These are phyloP conservation scores for Cepaea nemoralis DNA, from an alignment of 1,140 invertebrate genomes.

Conservation along the genomic window DNA sequence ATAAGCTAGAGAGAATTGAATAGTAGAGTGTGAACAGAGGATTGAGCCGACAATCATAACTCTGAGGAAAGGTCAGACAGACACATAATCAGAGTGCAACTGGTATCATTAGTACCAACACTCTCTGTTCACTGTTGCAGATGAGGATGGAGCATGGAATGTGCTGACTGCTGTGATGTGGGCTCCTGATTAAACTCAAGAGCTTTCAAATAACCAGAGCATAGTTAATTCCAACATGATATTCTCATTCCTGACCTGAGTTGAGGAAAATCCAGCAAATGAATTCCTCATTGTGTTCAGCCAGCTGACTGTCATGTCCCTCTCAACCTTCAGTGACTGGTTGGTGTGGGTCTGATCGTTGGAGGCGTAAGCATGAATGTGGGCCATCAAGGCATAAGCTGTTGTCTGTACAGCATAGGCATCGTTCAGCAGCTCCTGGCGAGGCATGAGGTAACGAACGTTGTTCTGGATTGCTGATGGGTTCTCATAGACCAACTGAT, in stretches of 20 bases:
- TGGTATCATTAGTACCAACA: too few relatives aligned
- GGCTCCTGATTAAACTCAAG: too few relatives aligned
- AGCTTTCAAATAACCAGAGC: too few relatives aligned
- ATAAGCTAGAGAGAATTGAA: too few relatives aligned
- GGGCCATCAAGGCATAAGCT: slow-evolving; percentile 90
- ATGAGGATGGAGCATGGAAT: too few relatives aligned
- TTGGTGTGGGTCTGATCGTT: slow-evolving; percentile 78
- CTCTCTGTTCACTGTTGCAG: too few relatives aligned
- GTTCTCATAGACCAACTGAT: slow-evolving; percentile 62
- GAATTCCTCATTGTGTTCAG: slow-evolving; percentile 89
- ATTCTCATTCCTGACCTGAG: slow-evolving; percentile 76
- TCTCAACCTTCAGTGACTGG: slow-evolving; percentile 43
- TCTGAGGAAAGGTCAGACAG: too few relatives aligned
- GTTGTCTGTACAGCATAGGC: slow-evolving; percentile 92
- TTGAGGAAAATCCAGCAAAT: slow-evolving; percentile 95
- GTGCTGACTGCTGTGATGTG: too few relatives aligned
- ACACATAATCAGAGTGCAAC: too few relatives aligned
- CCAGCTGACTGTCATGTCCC: slow-evolving; percentile 87
- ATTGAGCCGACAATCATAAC: too few relatives aligned
- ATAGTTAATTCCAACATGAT: too few relatives aligned
- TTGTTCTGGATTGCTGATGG: slow-evolving; percentile 59
- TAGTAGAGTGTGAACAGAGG: too few relatives aligned
- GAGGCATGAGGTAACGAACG: slow-evolving; percentile 87
- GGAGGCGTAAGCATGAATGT: slow-evolving; percentile 88
- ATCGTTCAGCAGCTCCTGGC: slow-evolving; percentile 84